phyloP scores from a whole-genome alignment of 2,797 vertebrate species.

The Chelidonichthys spinosus region DNA sequence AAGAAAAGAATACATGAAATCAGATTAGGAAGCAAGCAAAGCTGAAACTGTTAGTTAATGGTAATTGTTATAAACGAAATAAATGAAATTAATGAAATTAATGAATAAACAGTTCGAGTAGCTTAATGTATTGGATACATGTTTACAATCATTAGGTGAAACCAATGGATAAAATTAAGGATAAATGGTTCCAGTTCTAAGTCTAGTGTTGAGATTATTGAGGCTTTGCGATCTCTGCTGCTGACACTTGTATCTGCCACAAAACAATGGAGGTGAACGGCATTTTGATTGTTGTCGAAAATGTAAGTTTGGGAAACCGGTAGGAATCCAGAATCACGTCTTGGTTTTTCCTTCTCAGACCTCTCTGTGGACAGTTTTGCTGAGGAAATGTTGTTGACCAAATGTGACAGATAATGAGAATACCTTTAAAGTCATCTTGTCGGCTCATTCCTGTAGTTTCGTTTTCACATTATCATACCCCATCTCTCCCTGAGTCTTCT shows the following conservation, averaged over 20 bases:
- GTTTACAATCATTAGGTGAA: background rate
- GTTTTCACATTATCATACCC: constrained; percentile 14
- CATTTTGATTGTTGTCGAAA: background rate
- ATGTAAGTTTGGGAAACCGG: background rate
- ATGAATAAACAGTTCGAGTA: background rate
- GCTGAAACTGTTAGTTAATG: background rate
- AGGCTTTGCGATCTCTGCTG: background rate
- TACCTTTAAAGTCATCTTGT: background rate
- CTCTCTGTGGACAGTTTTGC: background rate
- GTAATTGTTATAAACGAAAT: background rate
- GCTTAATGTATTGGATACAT: background rate
- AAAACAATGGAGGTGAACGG: background rate
- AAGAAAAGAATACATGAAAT: background rate
- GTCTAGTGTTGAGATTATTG: background rate
- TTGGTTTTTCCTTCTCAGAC: background rate
- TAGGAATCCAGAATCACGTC: background rate
- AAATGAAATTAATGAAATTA: too few species aligned
- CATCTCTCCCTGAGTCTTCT: constrained; percentile 4
- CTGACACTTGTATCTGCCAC: background rate
- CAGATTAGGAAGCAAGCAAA: background rate
- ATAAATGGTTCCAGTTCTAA: background rate
- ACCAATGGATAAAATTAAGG: background rate
- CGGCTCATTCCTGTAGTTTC: constrained; percentile 5
- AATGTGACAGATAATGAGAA: background rate
- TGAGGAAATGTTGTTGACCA: background rate